A percentile compares a stretch with the other conserved stretches of the same genome.
These are phyloP conservation scores for Acronicta psi DNA, from an alignment of 2,888 invertebrate species.

Conservation along the genomic window DNA sequence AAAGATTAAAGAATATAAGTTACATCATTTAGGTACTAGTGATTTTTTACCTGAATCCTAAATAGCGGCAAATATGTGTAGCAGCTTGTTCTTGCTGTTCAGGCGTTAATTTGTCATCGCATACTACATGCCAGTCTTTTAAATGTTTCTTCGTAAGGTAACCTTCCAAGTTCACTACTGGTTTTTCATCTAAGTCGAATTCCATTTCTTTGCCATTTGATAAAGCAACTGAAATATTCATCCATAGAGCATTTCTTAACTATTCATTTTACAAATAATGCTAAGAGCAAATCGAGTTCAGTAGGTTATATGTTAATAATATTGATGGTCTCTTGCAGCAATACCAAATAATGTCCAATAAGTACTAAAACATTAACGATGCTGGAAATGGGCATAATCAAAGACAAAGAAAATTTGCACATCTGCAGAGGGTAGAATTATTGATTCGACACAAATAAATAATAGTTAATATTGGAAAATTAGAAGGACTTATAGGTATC, in stretches of 20 bases:
- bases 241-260: background rate
- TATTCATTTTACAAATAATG: no score
- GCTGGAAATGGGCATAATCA: no score
- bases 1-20: no score
- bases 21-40: no score
- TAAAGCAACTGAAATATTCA: constrained; percentile 89
- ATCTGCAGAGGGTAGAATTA: no score
- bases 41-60: constrained; percentile 90
- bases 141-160: constrained; percentile 90
- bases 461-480: background rate
- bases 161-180: constrained; percentile 89
- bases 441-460: background rate
- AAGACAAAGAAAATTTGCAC: no score
- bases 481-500: no score
- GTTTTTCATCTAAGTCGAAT: constrained; percentile 90
- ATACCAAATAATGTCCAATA: no score
- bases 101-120: constrained; percentile 84
- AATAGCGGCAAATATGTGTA: constrained; percentile 89
- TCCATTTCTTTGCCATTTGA: constrained; percentile 90
- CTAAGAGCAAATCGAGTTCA: no score
- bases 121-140: constrained; percentile 91
- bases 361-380: no score
- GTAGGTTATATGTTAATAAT: no score
- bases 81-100: constrained; percentile 85
- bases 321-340: no score